Base-by-base conservation (phyloP, 2,113 vertebrate genomes). In the Rhineura floridana region DNA sequence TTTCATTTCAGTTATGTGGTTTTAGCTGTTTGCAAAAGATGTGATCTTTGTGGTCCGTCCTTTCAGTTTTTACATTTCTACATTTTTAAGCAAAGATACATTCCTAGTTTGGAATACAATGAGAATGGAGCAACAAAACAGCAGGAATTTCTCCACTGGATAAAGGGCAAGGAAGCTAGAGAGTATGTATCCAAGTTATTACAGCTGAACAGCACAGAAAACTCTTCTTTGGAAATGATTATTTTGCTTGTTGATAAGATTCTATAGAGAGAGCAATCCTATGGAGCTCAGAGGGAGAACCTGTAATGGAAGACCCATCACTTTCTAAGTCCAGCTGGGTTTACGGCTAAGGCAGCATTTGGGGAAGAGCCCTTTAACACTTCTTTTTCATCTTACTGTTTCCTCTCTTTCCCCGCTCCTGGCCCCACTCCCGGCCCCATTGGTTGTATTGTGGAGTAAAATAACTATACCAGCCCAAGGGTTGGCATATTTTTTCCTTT, bases 1-100 rank as follows among this genome's bases (percentile, higher is more conserved):
- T 86, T 84, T 84, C 65, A 89, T 88, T 73, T 86, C 85, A 87
- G 83, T 77, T 80, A 42, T 28, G 13, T 79, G 25, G 28, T 19
- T 96, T 91, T 84, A 80, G 67, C 81, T 88, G 25, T 88, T 93
- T 92, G 73, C 36, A 87, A 91, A 89, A 85, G 75, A 93, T 44
- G 44, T 94, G 86, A 92, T 69, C 82, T 95, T 95, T 89, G 50
- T 19, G 6, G 46, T 93, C 92, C 84, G 21, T 55, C 91, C 85
- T 94, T 42, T 90, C 69, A 85, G 42, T 67, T 46, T 83, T 59
- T 59, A 59, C 55, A 87, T 86, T 42, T 87, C 76, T 17, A 83
- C 23, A 30, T 81, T 91, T 92, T 92, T 89, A 91, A 93, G 78
- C 67, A 89, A 55, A 80, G 63, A 91, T 83, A 73, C 17, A 65